phyloP scores from a whole-genome alignment of 1,140 invertebrate genomes.

The Penaeus vannamei region DNA sequence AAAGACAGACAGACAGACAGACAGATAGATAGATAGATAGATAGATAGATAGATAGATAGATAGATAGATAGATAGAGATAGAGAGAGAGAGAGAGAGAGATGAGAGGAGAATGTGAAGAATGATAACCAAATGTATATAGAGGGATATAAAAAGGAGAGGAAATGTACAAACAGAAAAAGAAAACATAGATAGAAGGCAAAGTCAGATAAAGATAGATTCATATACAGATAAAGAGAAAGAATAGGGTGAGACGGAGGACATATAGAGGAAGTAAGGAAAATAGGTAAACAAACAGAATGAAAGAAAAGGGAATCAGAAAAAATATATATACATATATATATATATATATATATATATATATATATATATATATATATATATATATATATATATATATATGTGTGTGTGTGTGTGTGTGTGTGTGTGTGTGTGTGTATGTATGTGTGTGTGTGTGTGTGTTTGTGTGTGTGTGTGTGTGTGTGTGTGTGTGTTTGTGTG shows the following conservation, averaged over 20 bases:
- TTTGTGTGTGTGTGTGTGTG: too few relatives aligned
- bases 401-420: too few relatives aligned
- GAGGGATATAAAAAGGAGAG: not conserved
- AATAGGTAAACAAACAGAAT: not conserved
- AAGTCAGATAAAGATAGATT: constrained; percentile 3
- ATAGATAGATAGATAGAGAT: not conserved
- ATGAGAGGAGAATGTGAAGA: not conserved
- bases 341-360: constrained; percentile 15
- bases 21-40: not conserved
- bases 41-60: not conserved
- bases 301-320: too few relatives aligned
- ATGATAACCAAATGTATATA: too few relatives aligned
- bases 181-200: not conserved
- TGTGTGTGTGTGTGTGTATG: too few relatives aligned
- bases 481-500: too few relatives aligned
- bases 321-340: constrained; percentile 9
- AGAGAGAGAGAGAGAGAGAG: constrained; percentile 8
- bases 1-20: not conserved
- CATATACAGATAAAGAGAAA: constrained; percentile 26
- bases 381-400: too few relatives aligned
- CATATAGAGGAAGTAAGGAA: not conserved
- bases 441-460: too few relatives aligned
- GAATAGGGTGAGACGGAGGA: not conserved
- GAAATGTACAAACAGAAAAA: not conserved
- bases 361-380: not conserved